Base-by-base conservation (phyloP, 1,140 invertebrate genomes). In the Araneus ventricosus region DNA sequence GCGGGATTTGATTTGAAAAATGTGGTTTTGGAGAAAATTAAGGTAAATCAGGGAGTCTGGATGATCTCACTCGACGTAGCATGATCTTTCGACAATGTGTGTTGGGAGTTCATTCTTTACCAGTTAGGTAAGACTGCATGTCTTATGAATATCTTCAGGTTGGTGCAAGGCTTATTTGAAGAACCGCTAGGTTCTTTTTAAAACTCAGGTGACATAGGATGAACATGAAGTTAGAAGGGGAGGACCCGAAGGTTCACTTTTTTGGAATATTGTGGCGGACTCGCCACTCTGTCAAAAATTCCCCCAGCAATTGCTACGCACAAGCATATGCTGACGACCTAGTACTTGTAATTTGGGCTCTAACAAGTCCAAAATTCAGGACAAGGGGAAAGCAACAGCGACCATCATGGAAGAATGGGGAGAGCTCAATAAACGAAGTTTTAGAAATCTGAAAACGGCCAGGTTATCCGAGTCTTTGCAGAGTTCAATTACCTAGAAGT, bases 251-350 rank as follows among this genome's bases (percentile, higher is more conserved):
- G 63, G 87, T 0, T 88, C 87, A 17, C 41, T 88, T 0, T 45
- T 75, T 4, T 88, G 87, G 61, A 88, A 88, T 24, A n/a, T 70
- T 22, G 27, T 88, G 0, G 87, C 87, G 5, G 61, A 88, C 37
- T 30, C 6, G 4, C 4, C 34, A 17, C 37, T 88, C 27, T 4
- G 27, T 22, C 39, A 70, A 4, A 27, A 41, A 6, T 1, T 67
- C 24, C 63, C 87, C 1, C 57, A 88, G 20, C 22, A 27, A 7
- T 34, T 24, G n/a, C 20, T 17, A 27, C 4, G 22, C 45, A 14
- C 84, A 86, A 27, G 84, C 84, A 17, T 86, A 57, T 45, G 84
- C 84, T 22, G 84, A 86, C n/a, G 84, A 86, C 27, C 6, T 86
- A 3, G n/a, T 86, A 0, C 41, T 86, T 0, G 84, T n/a, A n/a